Base-by-base conservation (phyloP, 2,113 vertebrate genomes). In the Bos javanicus region DNA sequence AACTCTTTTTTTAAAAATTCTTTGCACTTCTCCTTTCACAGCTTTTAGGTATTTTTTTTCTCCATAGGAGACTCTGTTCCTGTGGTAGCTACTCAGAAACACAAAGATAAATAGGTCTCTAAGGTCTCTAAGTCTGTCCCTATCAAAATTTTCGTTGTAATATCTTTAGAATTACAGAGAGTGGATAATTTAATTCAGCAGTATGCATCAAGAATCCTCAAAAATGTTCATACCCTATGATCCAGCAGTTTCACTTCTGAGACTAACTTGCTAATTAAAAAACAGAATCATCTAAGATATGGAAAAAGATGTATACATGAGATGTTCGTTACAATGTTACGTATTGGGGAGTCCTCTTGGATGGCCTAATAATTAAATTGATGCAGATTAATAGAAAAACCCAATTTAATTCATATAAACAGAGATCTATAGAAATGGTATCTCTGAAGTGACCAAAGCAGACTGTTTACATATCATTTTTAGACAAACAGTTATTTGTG, bases 11-110 rank as follows among this genome's bases (percentile, higher is more conserved):
- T 3, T 50, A 48, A 48, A 48, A 48, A 96, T 96, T 98, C 83
- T 98, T 98, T 97, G 91, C 26, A 48, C 43, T 97, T 98, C 80
- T 98, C 92, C 76, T 96, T 98, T 97, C 78, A 23, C 33, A 89
- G 91, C 67, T 97, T 97, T 97, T 94, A 92, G 80, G n/a, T 56
- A 87, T 71, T 96, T 21, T 67, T 95, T 21, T 5, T 30, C 33
- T 90, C 23, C 95, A 64, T 82, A 85, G 48, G 87, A 97, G 48
- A 95, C 76, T 96, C 85, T 57, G 81, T 96, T 95, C 50, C 86
- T 96, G 57, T 94, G 91, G 60, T 57, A 96, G 94, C 91, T 54
- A 93, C 64, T 96, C 57, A 89, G 74, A 96, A 87, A 97, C 64
- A 98, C 97, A 97, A 96, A 97, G 89, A 48, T 76, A 50, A 91